phyloP scores from a whole-genome alignment of 2,797 vertebrate genomes.

The Ispidina lecontei region DNA sequence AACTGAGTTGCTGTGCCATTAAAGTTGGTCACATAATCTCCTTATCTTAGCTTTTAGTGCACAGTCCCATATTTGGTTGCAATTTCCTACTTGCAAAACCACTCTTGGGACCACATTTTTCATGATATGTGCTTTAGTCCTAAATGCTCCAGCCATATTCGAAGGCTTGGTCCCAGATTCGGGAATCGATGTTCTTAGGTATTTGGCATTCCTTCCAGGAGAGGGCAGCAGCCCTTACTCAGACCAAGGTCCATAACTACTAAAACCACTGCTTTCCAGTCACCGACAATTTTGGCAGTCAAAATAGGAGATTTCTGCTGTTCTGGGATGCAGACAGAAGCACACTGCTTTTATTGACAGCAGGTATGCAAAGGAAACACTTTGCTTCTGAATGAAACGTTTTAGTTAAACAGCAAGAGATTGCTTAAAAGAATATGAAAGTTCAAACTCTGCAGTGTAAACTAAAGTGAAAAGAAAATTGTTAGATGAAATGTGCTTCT shows the following conservation, averaged over 20 bases:
- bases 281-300: neutral
- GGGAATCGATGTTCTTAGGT: neutral
- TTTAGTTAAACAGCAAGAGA: neutral
- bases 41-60: neutral
- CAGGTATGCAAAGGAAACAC: neutral
- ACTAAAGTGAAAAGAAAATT: neutral
- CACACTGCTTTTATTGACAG: neutral
- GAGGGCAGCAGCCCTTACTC: neutral
- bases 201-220: constrained; percentile 5
- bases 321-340: neutral
- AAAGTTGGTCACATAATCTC: neutral
- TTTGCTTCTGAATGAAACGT: neutral
- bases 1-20: neutral
- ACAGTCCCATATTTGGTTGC: neutral
- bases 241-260: neutral
- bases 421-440: neutral
- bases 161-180: neutral
- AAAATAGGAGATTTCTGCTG: neutral
- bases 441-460: neutral
- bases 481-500: neutral
- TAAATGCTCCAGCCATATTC: neutral
- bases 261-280: neutral
- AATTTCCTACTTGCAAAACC: neutral
- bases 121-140: accelerated
- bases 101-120: neutral